A percentile compares a stretch with the other conserved stretches of the same genome.
Conservation (phyloP, 2,113 vertebrate species). For the Antechinus stuartii region DNA sequence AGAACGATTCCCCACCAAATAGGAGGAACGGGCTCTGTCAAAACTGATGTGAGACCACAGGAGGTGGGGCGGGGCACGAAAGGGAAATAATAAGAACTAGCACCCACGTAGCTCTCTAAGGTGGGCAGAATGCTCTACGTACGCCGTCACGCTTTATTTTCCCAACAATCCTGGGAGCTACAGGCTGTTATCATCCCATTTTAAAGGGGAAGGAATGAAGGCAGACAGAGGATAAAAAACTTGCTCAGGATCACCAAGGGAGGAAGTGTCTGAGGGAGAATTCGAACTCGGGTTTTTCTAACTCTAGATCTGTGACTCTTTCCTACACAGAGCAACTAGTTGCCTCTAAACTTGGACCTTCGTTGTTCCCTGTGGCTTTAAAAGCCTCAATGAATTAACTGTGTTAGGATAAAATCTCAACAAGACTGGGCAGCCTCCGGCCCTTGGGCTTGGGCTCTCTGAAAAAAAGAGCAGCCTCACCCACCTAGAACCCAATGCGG, state of each 20-base stretch:
- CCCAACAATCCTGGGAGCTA: too few relatives aligned
- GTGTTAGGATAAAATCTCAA: slow-evolving; percentile 50
- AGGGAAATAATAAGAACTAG: too few relatives aligned
- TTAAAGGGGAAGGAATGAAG: neutral
- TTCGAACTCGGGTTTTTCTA: neutral
- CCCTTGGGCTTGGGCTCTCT: neutral
- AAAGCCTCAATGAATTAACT: slow-evolving; percentile 72
- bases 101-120: too few relatives aligned
- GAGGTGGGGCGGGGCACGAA: neutral
- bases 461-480: neutral
- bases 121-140: neutral
- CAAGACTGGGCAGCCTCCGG: neutral
- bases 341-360: neutral
- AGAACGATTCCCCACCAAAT: neutral
- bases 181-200: neutral
- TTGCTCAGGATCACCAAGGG: too few relatives aligned
- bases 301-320: neutral
- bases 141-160: neutral
- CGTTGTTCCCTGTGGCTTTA: neutral
- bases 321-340: neutral
- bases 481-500: neutral
- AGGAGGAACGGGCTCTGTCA: neutral
- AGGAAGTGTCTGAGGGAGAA: neutral
- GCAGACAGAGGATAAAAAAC: neutral
- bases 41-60: too few relatives aligned